Evolutionary conservation across 2,113 vertebrate genomes (phyloP), one percentile per base, ranked within the genome.

Genomic region (Halcyon malimbica): DNA sequence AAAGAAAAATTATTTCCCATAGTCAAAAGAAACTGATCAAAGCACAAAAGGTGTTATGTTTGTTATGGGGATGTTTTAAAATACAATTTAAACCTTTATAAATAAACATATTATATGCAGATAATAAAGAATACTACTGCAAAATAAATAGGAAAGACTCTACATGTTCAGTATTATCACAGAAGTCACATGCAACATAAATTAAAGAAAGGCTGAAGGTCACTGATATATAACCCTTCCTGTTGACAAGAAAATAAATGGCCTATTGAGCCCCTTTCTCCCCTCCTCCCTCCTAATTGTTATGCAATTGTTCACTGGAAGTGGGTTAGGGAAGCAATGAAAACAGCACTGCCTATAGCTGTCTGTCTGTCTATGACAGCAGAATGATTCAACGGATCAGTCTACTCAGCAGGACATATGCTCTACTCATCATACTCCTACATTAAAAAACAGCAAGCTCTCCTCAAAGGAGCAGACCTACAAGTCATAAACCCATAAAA

Each of bases 11-110:
- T 5, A 94, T 87, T 96, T 97, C 67, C 42, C 93, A 85, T 75
- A 83, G 71, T 94, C 75, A 96, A 97, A 96, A 96, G 62, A 94
- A 87, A 89, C 77, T 41, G 95, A 91, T 96, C 83, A 93, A 94
- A 96, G 95, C 94, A 96, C 56, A 90, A 33, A 94, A 91, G 80
- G 69, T 91, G 48, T 79, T 91, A 70, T 51, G 53, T 92, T 95
- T 96, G 96, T 92, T 93, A 96, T 89, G 95, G 90, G 93, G 89
- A 84, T 91, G 35, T 95, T 97, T 97, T 94, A 98, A 97, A 96
- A 96, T 70, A 95, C 69, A 96, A 82, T 93, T 68, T 94, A 31
- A 83, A 84, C 80, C 83, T 69, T 96, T 95, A 96, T 94, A 97
- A 97, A 95, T 96, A 79, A 93, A 77, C 81, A 80, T 76, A 77